phyloP scores from a whole-genome alignment of 2,888 invertebrate species.

The Leuctra nigra region DNA sequence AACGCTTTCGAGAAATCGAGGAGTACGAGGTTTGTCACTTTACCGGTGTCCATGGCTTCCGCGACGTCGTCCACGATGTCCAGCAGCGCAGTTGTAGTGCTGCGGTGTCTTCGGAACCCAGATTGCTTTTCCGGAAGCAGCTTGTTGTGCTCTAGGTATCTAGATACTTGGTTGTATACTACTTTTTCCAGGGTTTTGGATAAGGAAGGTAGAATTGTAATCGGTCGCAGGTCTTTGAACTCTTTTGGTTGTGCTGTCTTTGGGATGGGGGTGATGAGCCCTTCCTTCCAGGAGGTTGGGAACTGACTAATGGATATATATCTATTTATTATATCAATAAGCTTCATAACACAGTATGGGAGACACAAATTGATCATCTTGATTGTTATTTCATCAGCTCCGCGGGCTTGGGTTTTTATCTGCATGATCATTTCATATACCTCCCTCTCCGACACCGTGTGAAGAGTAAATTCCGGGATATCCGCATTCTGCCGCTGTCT shows the following conservation, averaged over 20 bases:
- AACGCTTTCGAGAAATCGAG: slow-evolving; percentile 35
- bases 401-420: too few relatives aligned
- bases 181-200: slow-evolving; percentile 31
- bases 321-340: too few relatives aligned
- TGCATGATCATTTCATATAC: too few relatives aligned
- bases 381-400: too few relatives aligned
- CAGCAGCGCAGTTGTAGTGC: slow-evolving; percentile 32
- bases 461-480: too few relatives aligned
- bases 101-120: slow-evolving; percentile 30
- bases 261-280: slow-evolving; percentile 30
- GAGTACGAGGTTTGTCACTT: slow-evolving; percentile 29
- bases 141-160: slow-evolving; percentile 29
- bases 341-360: background rate
- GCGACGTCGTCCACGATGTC: slow-evolving; percentile 32
- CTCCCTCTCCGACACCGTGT: too few relatives aligned
- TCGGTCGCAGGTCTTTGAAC: slow-evolving; percentile 31
- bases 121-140: slow-evolving; percentile 32
- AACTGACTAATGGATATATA: too few relatives aligned
- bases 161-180: slow-evolving; percentile 27
- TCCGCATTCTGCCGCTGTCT: too few relatives aligned
- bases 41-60: slow-evolving; percentile 29
- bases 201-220: slow-evolving; percentile 29
- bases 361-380: too few relatives aligned
- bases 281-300: slow-evolving; percentile 33
- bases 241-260: slow-evolving; percentile 28